These are phyloP conservation scores for Himantopus leucocephalus DNA, from an alignment of 2,113 vertebrate species.

Conservation along the genomic window DNA sequence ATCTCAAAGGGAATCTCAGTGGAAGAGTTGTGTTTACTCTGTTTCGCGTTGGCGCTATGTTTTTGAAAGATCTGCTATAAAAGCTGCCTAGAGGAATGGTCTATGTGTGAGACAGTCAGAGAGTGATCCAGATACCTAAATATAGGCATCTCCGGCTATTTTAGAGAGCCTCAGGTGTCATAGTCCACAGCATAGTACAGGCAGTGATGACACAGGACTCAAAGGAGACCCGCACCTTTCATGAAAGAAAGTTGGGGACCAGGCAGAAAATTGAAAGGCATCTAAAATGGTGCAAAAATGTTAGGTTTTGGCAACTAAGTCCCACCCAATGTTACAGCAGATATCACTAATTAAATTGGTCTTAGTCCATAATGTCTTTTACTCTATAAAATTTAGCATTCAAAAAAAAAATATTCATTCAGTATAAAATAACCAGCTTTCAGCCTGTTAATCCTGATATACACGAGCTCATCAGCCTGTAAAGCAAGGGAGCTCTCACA, in stretches of 20 bases:
- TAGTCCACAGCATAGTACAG: not conserved
- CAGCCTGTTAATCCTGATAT: not conserved
- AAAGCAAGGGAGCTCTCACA: not conserved
- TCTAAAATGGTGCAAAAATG: not conserved
- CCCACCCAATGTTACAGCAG: not conserved
- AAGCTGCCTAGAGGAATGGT: constrained; percentile 19
- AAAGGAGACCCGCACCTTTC: not conserved
- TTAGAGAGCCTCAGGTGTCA: not conserved
- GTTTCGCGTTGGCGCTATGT: not conserved
- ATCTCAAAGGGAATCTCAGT: constrained; percentile 38
- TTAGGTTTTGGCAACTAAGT: not conserved
- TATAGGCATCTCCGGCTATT: constrained; percentile 21
- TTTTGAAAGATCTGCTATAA: constrained; percentile 18
- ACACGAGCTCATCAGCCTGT: not conserved
- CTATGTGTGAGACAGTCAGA: not conserved
- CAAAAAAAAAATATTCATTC: not conserved
- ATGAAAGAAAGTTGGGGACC: not conserved
- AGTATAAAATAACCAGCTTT: not conserved
- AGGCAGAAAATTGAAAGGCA: not conserved
- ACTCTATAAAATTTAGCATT: not conserved
- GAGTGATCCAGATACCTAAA: constrained; percentile 32
- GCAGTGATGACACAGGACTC: not conserved
- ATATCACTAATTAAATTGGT: not conserved
- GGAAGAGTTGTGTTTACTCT: not conserved
- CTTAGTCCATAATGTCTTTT: not conserved